Evolutionary conservation across 1,140 invertebrate genomes (phyloP).

Genomic region (Caerostris darwini): DNA sequence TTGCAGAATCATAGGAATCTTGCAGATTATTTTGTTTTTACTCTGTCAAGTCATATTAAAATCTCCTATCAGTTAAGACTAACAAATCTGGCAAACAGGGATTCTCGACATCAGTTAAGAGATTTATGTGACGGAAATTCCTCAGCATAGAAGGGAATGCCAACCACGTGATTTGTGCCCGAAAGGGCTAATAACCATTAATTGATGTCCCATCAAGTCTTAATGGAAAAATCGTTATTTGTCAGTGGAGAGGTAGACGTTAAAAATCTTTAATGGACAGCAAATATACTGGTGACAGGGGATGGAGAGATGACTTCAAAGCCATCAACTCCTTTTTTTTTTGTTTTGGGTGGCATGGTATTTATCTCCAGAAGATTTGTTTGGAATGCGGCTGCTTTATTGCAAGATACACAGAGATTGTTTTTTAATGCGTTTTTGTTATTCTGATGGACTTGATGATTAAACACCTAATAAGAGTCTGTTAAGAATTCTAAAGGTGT

Average conservation of each 20-base stretch:
- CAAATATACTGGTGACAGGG: not conserved
- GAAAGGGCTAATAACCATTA: slow-evolving; percentile 51
- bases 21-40: not conserved
- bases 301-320: not conserved
- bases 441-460: too few species aligned
- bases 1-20: not conserved
- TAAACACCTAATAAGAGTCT: too few species aligned
- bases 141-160: not conserved
- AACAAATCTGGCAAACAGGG: not conserved
- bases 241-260: not conserved
- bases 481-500: too few species aligned
- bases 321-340: not conserved
- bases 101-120: not conserved
- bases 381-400: not conserved
- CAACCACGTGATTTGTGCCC: slow-evolving; percentile 1
- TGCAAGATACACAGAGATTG: too few species aligned
- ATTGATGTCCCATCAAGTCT: slow-evolving; percentile 32
- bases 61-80: not conserved
- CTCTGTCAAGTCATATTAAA: not conserved
- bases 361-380: not conserved
- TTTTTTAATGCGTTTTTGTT: too few species aligned
- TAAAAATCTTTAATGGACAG: slow-evolving; percentile 7
- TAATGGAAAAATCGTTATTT: slow-evolving; percentile 53
- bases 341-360: not conserved
- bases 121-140: slow-evolving; percentile 37